These are phyloP conservation scores for Scatophagus argus DNA, from an alignment of 2,113 vertebrate species.

Conservation along the genomic window DNA sequence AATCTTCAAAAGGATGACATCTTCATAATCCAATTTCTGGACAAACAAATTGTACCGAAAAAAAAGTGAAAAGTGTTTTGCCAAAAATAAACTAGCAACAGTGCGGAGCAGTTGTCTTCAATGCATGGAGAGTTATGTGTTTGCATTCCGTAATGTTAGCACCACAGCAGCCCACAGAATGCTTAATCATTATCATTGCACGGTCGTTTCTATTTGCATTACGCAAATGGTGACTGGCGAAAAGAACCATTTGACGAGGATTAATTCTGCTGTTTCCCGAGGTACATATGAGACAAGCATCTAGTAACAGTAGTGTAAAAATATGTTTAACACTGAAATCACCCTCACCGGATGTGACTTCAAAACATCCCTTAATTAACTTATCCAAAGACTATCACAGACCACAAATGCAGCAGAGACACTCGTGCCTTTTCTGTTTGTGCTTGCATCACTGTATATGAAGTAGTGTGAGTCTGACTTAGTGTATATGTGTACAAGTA, in stretches of 20 bases:
- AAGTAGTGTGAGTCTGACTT: conserved; percentile 31
- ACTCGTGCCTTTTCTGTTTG: conserved; percentile 55
- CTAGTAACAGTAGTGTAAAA: conserved; percentile 56
- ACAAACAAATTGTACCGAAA: too few species aligned
- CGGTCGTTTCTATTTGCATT: conserved; percentile 45
- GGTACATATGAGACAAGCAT: conserved; percentile 51
- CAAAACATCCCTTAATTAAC: conserved; percentile 30
- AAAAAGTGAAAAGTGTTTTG: conserved; percentile 3
- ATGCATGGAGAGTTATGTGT: conserved; percentile 23
- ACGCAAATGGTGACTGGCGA: conserved; percentile 28
- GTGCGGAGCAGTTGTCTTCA: conserved; percentile 31
- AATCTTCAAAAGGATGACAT: conserved; percentile 19
- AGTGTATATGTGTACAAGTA: conserved; percentile 21
- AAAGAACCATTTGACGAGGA: conserved; percentile 30
- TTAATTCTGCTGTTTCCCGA: conserved; percentile 43
- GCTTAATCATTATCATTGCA: conserved; percentile 31
- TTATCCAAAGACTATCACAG: conserved; percentile 9
- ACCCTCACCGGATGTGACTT: conserved; percentile 19
- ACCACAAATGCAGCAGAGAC: conserved; percentile 29
- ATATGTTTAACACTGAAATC: conserved; percentile 42
- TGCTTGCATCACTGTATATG: conserved; percentile 63
- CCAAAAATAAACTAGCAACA: conserved; percentile 2
- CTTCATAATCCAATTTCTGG: conserved; percentile 22
- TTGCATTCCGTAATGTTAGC: conserved; percentile 61
- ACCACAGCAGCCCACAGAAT: conserved; percentile 63